These are phyloP conservation scores for Xenops minutus DNA, from an alignment of 2,797 vertebrate genomes.

Conservation along the genomic window DNA sequence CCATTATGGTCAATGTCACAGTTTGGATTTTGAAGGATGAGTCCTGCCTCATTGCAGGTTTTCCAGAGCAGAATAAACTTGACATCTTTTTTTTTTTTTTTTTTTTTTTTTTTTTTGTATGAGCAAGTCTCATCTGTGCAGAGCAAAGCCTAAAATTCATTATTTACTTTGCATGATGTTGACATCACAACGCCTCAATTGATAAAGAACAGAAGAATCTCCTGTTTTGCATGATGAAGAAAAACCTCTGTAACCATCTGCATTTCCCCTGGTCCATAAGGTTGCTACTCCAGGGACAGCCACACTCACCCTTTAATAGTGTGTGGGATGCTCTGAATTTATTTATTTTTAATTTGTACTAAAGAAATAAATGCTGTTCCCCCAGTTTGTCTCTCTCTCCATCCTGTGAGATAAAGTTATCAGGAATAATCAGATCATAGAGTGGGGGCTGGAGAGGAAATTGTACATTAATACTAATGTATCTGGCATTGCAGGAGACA, in stretches of 20 bases:
- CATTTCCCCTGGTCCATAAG: neutral
- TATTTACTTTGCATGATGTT: neutral
- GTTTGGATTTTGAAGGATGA: neutral
- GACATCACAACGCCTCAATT: neutral
- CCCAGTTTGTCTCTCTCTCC: neutral
- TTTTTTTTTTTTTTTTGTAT: neutral
- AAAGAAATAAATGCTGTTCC: neutral
- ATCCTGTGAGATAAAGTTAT: slow-evolving; percentile 30
- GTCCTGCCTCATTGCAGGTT: neutral
- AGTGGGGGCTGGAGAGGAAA: neutral
- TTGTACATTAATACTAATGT: slow-evolving; percentile 22
- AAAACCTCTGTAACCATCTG: neutral
- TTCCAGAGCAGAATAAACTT: neutral
- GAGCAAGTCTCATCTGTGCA: neutral
- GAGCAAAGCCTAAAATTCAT: neutral
- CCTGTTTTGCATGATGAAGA: neutral
- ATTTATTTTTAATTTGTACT: slow-evolving; percentile 3
- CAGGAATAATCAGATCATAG: slow-evolving; percentile 29
- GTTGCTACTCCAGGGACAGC: neutral
- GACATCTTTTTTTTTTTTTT: neutral
- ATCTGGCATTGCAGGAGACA: neutral
- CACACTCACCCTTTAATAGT: neutral
- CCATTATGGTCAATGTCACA: neutral
- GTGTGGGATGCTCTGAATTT: neutral
- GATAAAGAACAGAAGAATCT: neutral